These are phyloP conservation scores for Taxidea taxus DNA, from an alignment of 2,113 vertebrate species.

Conservation along the genomic window DNA sequence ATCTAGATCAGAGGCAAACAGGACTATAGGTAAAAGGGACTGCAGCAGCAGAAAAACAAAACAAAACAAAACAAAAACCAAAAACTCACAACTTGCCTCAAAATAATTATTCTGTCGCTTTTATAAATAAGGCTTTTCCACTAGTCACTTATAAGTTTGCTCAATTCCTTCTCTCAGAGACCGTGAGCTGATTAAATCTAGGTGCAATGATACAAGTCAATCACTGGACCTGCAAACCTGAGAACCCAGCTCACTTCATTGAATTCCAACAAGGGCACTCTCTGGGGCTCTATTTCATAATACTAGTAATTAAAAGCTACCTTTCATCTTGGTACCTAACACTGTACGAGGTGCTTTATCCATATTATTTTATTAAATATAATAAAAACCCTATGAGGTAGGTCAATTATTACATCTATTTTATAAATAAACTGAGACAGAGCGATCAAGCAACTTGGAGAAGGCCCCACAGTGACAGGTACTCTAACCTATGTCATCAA, in stretches of 20 bases:
- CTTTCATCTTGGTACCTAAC: not conserved
- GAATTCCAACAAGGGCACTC: not conserved
- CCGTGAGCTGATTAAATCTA: not conserved
- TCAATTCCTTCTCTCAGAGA: constrained; percentile 1
- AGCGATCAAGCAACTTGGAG: not conserved
- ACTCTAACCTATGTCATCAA: not conserved
- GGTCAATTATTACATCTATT: not conserved
- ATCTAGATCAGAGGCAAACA: not conserved
- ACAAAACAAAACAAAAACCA: not conserved
- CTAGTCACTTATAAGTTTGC: not conserved
- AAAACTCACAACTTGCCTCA: not conserved
- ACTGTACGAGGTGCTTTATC: not conserved
- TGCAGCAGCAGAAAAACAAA: not conserved
- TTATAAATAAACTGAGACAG: not conserved
- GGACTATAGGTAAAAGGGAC: constrained; percentile 1
- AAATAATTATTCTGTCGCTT: constrained; percentile 50
- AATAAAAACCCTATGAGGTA: not conserved
- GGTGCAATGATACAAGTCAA: not conserved
- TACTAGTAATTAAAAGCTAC: not conserved
- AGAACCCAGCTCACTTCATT: not conserved
- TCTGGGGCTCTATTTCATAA: not conserved
- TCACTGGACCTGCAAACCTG: not conserved
- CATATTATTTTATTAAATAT: not conserved
- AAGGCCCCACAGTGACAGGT: not conserved
- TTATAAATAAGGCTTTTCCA: constrained; percentile 24